Evolutionary conservation across 2,888 invertebrate genomes (phyloP).

Genomic region (Drosophila subsilvestris): DNA sequence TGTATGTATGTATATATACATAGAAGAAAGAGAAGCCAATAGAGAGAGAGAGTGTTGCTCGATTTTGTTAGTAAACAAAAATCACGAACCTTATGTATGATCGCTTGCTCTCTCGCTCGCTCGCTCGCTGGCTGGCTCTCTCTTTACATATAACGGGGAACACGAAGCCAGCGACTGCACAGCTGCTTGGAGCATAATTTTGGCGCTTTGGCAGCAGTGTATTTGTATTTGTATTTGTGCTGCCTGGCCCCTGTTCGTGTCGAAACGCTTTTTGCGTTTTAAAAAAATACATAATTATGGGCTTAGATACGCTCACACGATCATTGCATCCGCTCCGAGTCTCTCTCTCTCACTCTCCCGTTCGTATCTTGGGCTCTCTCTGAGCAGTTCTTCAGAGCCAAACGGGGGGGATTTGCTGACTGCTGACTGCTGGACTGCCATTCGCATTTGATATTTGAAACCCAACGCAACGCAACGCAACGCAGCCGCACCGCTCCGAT

Average conservation of each 20-base stretch:
- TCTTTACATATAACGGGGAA: constrained; percentile 1
- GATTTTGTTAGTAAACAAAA: constrained; percentile 78
- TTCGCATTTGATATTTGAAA: constrained; percentile 79
- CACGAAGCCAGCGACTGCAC: constrained; percentile 53
- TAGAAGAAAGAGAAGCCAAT: background rate
- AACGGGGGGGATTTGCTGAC: constrained; percentile 41
- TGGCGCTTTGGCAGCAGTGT: constrained; percentile 48
- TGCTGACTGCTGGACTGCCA: constrained; percentile 53
- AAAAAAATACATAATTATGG: constrained; percentile 80
- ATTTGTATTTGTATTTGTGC: constrained; percentile 14
- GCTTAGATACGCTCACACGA: constrained; percentile 70
- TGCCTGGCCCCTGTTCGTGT: constrained; percentile 7
- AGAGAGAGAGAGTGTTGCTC: background rate
- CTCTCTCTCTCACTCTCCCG: constrained; percentile 3
- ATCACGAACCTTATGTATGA: constrained; percentile 72
- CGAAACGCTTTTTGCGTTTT: constrained; percentile 74
- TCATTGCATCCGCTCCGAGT: constrained; percentile 11
- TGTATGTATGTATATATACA: background rate
- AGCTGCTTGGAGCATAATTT: constrained; percentile 74
- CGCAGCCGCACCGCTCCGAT: constrained; percentile 38
- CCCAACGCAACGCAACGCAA: constrained; percentile 61
- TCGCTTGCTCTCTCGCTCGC: constrained; percentile 25
- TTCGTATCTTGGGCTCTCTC: constrained; percentile 11
- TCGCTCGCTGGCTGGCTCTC: constrained; percentile 6
- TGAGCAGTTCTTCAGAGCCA: constrained; percentile 42